Evolutionary conservation across 2,888 invertebrate genomes (phyloP), one percentile per base, ranked within the genome.

Genomic region (Digitonthophagus gazella): DNA sequence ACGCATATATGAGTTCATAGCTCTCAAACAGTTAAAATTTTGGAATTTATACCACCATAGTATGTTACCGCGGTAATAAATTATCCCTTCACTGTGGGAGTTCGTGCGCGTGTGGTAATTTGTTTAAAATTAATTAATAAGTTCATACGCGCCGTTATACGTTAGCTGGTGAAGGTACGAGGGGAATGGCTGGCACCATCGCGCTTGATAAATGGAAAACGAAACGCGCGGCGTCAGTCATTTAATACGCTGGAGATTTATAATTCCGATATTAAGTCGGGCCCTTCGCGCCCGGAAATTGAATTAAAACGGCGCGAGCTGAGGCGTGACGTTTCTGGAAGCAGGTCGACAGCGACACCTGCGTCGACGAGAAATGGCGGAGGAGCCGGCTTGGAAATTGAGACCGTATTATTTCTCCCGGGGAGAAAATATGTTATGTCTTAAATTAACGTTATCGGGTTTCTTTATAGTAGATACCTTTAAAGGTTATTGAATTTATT

Each of bases 111-210:
- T n/a, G 18, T 20, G 16, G 61, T 61, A 61, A 61, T 61, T 61
- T 61, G 61, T 61, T 16, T 61, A 61, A 61, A 61, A 61, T 61
- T 61, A 61, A 61, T 61, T 61, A 61, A 61, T 61, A 61, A 61
- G 61, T 61, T 61, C 61, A 61, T 61, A 61, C 61, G 28, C 28
- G 28, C 28, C 28, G 61, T 61, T n/a, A 16, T n/a, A n/a, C n/a
- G n/a, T n/a, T n/a, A n/a, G n/a, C n/a, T 19, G 61, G 16, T 16
- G 61, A 16, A 18, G 19, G 20, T 20, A 61, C 20, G 61, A 16
- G 61, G 18, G 18, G n/a, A n/a, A n/a, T n/a, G n/a, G n/a, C n/a
- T n/a, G 19, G 11, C 61, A 18, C 11, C 61, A n/a, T 20, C 16
- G 18, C 18, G 61, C 61, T 15, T 61, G 61, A 61, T 61, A 61